Evolutionary conservation across 2,113 vertebrate genomes (phyloP).

Genomic region (Diadophis punctatus): DNA sequence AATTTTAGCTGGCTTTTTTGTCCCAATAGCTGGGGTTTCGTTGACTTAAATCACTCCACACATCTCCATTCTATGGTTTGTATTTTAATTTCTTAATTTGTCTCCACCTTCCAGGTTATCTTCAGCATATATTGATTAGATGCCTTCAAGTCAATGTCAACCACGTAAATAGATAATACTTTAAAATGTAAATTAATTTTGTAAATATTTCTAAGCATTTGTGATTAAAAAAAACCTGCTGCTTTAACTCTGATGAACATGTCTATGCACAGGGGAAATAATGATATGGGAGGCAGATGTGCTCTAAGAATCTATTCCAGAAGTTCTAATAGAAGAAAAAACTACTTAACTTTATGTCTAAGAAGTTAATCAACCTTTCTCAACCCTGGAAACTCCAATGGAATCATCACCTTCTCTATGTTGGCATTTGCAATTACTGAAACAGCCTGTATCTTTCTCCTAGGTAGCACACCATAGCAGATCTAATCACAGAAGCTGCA

Average conservation of each 20-base stretch:
- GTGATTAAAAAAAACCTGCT: not conserved
- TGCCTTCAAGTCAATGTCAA: not conserved
- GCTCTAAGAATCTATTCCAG: not conserved
- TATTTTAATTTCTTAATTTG: not conserved
- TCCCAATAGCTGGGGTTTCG: not conserved
- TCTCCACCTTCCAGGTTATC: not conserved
- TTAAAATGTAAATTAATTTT: not conserved
- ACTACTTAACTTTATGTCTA: not conserved
- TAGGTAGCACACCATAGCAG: not conserved
- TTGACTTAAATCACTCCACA: not conserved
- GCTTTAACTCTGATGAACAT: not conserved
- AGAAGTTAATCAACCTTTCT: not conserved
- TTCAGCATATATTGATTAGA: not conserved
- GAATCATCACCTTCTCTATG: not conserved
- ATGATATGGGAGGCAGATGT: no score
- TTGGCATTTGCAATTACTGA: not conserved
- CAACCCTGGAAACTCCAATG: not conserved
- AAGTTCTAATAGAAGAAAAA: not conserved
- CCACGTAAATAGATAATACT: not conserved
- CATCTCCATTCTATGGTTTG: not conserved
- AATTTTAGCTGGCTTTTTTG: not conserved
- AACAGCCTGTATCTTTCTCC: not conserved
- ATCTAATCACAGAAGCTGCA: not conserved
- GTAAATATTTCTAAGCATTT: not conserved
- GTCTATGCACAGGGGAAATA: not conserved